Evolutionary conservation across 2,888 invertebrate species (phyloP), one percentile per base, ranked within the genome.

Genomic region (Thumatha senex): DNA sequence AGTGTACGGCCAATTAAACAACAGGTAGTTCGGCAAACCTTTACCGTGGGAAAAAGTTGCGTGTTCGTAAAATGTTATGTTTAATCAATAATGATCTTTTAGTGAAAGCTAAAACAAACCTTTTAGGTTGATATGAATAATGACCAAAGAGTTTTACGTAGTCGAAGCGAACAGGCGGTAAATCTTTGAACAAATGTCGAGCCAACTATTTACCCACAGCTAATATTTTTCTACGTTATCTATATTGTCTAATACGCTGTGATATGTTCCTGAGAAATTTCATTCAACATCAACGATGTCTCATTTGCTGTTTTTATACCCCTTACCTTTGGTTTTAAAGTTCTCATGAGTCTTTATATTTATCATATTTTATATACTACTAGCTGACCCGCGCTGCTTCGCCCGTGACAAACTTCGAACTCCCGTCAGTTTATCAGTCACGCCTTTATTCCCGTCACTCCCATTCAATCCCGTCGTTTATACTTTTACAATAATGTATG

Each of bases 141-240:
- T 40, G 14, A 39, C 40, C 43, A 24, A 39, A 29, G 44, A 39
- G 39, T 49, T 40, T 40, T 35, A 44, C 30, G 44, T 40, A 43
- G 43, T 29, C 43, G 15, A 12, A 34, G 33, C 40, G 39, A 49
- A 43, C 24, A 43, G 29, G 43, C 48, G 48, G 48, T 49, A 40
- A 39, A 43, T 30, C 41, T 44, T 40, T 12, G 10, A 48, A 41
- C 43, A 38, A 51, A 46, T 56, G 35, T 40, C 40, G 40, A 51
- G 48, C 47, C 41, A 51, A 48, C 43, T 46, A 15, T 62, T 61
- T 52, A 47, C 48, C 45, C 39, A 42, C 31, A 38, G 29, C 18
- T 45, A 54, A 65, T 46, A 51, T 61, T 61, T 51, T 31, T 9
- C 36, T 48, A 46, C 1, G 42, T 46, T 51, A 51, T 51, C 62